These are phyloP conservation scores for Proterorhinus semilunaris DNA, from an alignment of 2,113 vertebrate genomes.

Conservation along the genomic window DNA sequence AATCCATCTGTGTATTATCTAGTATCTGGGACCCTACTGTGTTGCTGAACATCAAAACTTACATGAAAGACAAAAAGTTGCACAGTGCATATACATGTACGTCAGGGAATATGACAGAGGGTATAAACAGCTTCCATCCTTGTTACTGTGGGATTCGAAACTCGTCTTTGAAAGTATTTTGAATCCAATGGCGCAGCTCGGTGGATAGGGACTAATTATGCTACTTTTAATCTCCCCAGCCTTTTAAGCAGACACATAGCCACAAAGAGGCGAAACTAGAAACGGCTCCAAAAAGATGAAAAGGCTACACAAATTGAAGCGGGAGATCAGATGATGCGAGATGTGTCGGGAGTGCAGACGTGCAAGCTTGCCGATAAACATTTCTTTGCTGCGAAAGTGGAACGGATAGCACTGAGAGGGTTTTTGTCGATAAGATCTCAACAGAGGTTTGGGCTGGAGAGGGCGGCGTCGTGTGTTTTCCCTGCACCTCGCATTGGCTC, in stretches of 20 bases:
- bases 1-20: background rate
- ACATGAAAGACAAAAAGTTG: background rate
- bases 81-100: background rate
- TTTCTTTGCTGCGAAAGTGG: background rate
- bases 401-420: slow-evolving; percentile 1
- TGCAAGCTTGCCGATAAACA: background rate
- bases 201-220: slow-evolving; percentile 26
- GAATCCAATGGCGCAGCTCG: background rate
- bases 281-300: slow-evolving; percentile 8
- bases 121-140: background rate
- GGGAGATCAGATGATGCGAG: slow-evolving; percentile 2
- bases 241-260: slow-evolving; percentile 12
- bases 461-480: slow-evolving; percentile 2
- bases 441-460: slow-evolving; percentile 11
- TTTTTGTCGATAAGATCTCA: slow-evolving; percentile 37
- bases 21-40: no score
- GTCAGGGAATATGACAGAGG: background rate
- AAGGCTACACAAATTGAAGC: slow-evolving; percentile 10
- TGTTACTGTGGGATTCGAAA: background rate
- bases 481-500: slow-evolving; percentile 13
- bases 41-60: background rate
- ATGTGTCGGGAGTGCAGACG: background rate
- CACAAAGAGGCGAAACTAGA: background rate
- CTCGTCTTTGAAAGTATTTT: background rate
- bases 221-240: background rate